These are phyloP conservation scores for Eurois occulta DNA, from an alignment of 2,888 invertebrate species.

Conservation along the genomic window DNA sequence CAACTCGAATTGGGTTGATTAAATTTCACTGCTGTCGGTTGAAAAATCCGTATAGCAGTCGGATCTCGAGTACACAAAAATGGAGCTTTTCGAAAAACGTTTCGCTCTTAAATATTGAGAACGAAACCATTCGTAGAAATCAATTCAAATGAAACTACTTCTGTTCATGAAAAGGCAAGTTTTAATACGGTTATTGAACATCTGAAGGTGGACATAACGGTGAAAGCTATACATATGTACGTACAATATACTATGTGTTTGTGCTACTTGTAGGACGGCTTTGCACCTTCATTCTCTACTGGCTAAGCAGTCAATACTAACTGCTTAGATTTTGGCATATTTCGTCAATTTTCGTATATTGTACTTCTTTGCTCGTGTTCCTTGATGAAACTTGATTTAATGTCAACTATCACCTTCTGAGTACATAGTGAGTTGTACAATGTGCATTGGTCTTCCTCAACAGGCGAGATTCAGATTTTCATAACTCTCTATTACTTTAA, in stretches of 20 bases:
- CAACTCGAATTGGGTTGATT: slow-evolving; percentile 54
- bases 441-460: neutral
- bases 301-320: neutral
- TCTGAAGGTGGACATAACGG: neutral
- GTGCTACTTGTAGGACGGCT: neutral
- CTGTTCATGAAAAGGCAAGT: slow-evolving; percentile 40
- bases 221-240: neutral
- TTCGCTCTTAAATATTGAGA: slow-evolving; percentile 48
- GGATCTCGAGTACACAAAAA: slow-evolving; percentile 27
- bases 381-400: neutral
- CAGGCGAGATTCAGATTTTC: neutral
- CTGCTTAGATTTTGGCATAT: neutral
- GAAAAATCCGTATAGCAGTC: slow-evolving; percentile 38
- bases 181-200: slow-evolving; percentile 22
- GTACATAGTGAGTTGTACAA: neutral
- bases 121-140: slow-evolving; percentile 22
- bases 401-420: neutral
- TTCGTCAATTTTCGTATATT: neutral
- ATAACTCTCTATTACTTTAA: neutral
- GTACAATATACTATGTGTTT: neutral
- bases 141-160: slow-evolving; percentile 31
- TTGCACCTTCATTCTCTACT: neutral
- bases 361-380: neutral
- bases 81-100: slow-evolving; percentile 33
- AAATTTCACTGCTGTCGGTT: slow-evolving; percentile 41